These are phyloP conservation scores for Tinea pellionella DNA, from an alignment of 2,888 invertebrate species.

Conservation along the genomic window DNA sequence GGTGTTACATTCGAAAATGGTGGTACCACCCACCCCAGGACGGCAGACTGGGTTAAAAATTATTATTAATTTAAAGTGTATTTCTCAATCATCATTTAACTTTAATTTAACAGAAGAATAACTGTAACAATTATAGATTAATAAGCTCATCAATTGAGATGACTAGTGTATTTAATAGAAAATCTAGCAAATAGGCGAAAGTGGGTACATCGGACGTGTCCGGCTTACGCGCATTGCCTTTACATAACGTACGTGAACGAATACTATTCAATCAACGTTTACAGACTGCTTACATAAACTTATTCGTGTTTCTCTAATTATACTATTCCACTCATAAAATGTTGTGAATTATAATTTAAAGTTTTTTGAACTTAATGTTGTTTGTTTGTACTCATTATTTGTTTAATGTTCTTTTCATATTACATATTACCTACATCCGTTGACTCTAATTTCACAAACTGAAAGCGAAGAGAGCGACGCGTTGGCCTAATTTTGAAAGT, in stretches of 20 bases:
- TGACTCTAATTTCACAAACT: background rate
- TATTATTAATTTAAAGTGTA: too few relatives aligned
- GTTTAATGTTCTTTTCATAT: background rate
- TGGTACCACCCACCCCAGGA: too few relatives aligned
- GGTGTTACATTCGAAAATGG: too few relatives aligned
- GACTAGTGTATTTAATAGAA: background rate
- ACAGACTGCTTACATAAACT: constrained; percentile 41
- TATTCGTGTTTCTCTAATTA: constrained; percentile 29
- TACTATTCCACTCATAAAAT: constrained; percentile 16
- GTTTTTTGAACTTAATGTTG: background rate
- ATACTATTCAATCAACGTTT: constrained; percentile 56
- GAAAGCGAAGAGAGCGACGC: background rate
- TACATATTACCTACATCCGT: too few relatives aligned
- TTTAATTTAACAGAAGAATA: background rate
- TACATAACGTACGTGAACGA: constrained; percentile 41
- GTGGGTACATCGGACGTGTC: constrained; percentile 1
- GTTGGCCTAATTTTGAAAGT: background rate
- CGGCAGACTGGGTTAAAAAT: too few relatives aligned
- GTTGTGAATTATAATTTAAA: background rate
- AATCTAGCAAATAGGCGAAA: constrained; percentile 5
- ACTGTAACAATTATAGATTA: background rate
- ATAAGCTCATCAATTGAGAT: background rate
- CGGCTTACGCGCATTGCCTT: constrained; percentile 30
- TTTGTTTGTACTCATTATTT: background rate
- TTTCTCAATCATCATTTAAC: background rate